Conservation (phyloP, 2,797 vertebrate species). For the Protosalanx chinensis region DNA sequence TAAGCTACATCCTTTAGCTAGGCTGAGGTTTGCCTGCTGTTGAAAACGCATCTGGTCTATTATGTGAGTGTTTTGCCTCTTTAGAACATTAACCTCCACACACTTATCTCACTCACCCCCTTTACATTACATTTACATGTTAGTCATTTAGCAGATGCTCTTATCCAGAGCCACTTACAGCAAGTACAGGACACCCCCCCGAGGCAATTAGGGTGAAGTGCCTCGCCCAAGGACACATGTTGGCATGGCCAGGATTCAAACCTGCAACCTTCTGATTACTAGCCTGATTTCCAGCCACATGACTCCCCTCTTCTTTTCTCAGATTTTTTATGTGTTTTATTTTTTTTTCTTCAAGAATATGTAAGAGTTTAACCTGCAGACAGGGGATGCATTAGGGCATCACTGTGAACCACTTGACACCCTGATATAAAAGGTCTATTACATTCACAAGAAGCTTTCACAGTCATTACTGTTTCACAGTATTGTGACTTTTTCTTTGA, state of each 20-base stretch:
- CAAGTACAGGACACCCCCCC: too few species aligned
- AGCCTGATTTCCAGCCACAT: too few species aligned
- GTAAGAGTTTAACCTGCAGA: background rate
- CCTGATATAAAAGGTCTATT: conserved; percentile 62
- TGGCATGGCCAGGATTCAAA: too few species aligned
- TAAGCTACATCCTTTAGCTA: background rate
- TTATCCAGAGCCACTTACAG: too few species aligned
- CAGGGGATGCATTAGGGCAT: conserved; percentile 36
- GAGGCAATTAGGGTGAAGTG: too few species aligned
- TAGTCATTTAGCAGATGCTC: too few species aligned
- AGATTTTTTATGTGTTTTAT: background rate
- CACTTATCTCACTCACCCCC: background rate
- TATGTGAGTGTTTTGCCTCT: background rate
- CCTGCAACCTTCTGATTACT: too few species aligned
- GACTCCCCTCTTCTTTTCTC: background rate
- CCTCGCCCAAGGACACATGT: too few species aligned
- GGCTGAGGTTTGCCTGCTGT: background rate
- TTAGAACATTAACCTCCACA: background rate
- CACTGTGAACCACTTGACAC: conserved; percentile 60
- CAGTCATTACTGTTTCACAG: conserved; percentile 66
- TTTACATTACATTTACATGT: too few species aligned
- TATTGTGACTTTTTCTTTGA: conserved; percentile 57
- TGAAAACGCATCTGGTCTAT: background rate
- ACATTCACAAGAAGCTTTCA: conserved; percentile 62
- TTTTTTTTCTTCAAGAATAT: background rate